Conservation (phyloP, 2,888 invertebrate species). For the Hirtodrosophila duncani region DNA sequence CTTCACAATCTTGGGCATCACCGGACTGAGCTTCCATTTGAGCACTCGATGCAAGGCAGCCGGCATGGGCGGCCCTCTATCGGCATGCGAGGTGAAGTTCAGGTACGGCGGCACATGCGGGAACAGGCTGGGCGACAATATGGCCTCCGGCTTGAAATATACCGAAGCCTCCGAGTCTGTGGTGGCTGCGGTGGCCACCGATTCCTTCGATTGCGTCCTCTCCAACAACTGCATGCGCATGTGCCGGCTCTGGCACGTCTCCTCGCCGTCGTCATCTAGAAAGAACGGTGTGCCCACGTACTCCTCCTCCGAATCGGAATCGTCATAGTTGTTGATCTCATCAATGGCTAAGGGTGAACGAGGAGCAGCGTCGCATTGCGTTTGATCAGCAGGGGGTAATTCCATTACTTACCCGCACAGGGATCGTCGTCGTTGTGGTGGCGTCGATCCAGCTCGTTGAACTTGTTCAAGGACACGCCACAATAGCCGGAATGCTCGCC, state of each 20-base stretch:
- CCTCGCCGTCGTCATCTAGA: conserved; percentile 61
- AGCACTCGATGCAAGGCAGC: conserved; percentile 86
- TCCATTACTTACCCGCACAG: conserved; percentile 55
- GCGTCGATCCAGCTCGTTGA: conserved; percentile 23
- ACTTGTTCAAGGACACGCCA: conserved; percentile 61
- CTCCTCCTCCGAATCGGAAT: conserved; percentile 75
- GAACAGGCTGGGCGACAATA: conserved; percentile 82
- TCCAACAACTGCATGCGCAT: conserved; percentile 53
- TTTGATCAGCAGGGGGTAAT: too few relatives aligned
- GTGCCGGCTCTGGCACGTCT: conserved; percentile 65
- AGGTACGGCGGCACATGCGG: conserved; percentile 88
- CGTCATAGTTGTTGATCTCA: conserved; percentile 72
- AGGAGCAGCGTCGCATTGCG: too few relatives aligned
- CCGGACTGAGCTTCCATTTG: conserved; percentile 96
- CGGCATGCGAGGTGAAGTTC: conserved; percentile 85
- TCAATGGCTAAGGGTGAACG: conserved; percentile 64
- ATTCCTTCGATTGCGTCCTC: conserved; percentile 36
- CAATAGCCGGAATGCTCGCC: conserved; percentile 51
- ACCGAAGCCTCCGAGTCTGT: conserved; percentile 50
- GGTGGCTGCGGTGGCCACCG: conserved; percentile 41
- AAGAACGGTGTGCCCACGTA: conserved; percentile 74
- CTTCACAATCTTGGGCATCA: conserved; percentile 95
- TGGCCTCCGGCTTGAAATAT: conserved; percentile 68
- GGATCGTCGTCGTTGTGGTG: conserved; percentile 71
- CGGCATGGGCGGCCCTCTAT: conserved; percentile 82